phyloP scores from a whole-genome alignment of 2,113 vertebrate genomes.

The Pongo pygmaeus region DNA sequence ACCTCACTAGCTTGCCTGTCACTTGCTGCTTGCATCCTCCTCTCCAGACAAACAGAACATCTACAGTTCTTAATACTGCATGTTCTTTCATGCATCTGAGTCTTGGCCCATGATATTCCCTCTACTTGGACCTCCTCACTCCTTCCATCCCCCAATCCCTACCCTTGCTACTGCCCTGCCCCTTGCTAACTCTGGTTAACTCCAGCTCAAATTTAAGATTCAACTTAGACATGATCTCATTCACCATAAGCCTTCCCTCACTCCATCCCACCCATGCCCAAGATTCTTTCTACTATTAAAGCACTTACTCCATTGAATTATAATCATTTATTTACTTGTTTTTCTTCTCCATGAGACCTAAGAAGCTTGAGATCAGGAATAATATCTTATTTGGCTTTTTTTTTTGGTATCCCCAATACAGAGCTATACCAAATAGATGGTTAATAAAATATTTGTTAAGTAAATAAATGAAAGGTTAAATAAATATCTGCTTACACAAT shows the following conservation, averaged over 20 bases:
- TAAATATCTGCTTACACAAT: slow-evolving; percentile 5
- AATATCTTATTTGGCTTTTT: not conserved
- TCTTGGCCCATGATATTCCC: not conserved
- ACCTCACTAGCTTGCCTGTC: not conserved
- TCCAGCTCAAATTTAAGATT: not conserved
- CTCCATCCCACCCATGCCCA: too few species aligned
- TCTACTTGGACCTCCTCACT: not conserved
- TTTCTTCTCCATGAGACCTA: not conserved
- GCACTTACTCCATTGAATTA: not conserved
- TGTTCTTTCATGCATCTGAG: not conserved
- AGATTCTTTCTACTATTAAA: not conserved
- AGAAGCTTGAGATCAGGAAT: not conserved
- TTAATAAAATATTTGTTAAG: slow-evolving; percentile 33
- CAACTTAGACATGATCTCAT: not conserved
- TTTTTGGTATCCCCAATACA: not conserved
- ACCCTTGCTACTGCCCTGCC: not conserved
- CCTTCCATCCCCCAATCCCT: not conserved
- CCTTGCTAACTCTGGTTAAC: not conserved
- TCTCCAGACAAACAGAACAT: not conserved
- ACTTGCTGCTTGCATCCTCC: not conserved
- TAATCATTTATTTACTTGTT: not conserved
- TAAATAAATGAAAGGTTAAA: not conserved
- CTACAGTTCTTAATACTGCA: not conserved
- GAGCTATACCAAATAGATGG: not conserved
- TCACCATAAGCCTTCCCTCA: not conserved